phyloP scores from a whole-genome alignment of 2,888 invertebrate genomes.

The Kuschelorhynchus macadamiae region DNA sequence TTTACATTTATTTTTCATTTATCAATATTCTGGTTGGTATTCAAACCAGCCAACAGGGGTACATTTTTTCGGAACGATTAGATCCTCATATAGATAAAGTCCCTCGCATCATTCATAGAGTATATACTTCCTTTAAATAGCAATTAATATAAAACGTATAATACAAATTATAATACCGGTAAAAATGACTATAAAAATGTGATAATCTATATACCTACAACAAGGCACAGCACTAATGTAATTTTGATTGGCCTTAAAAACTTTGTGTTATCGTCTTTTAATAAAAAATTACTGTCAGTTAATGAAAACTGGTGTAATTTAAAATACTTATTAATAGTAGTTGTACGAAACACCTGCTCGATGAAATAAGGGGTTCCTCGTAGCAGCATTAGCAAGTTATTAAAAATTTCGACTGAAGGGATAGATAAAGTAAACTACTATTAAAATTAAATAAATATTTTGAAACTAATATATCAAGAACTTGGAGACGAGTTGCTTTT shows the following conservation, averaged over 20 bases:
- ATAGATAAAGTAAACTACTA: too few relatives aligned
- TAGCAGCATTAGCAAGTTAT: too few relatives aligned
- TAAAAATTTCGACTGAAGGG: too few relatives aligned
- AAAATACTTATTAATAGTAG: constrained; percentile 59
- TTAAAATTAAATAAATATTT: too few relatives aligned
- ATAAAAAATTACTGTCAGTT: constrained; percentile 48
- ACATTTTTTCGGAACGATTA: constrained; percentile 36
- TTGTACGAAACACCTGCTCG: constrained; percentile 9
- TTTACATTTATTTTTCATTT: constrained; percentile 47
- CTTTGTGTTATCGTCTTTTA: constrained; percentile 51
- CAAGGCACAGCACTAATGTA: constrained; percentile 50
- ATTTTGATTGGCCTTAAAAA: constrained; percentile 56
- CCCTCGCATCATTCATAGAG: constrained; percentile 27
- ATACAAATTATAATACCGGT: constrained; percentile 46
- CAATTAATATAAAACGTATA: constrained; percentile 50
- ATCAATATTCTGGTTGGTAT: constrained; percentile 27
- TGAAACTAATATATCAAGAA: too few relatives aligned
- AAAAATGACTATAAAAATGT: constrained; percentile 34
- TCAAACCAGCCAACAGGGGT: neutral
- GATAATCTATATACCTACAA: constrained; percentile 43
- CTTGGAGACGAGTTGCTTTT: too few relatives aligned
- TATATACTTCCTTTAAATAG: constrained; percentile 45
- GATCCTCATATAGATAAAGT: constrained; percentile 44
- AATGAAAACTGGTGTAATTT: constrained; percentile 55
- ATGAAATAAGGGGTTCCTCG: neutral